These are phyloP conservation scores for Styela plicata DNA, from an alignment of 23 tunicate genomes.

Conservation along the genomic window DNA sequence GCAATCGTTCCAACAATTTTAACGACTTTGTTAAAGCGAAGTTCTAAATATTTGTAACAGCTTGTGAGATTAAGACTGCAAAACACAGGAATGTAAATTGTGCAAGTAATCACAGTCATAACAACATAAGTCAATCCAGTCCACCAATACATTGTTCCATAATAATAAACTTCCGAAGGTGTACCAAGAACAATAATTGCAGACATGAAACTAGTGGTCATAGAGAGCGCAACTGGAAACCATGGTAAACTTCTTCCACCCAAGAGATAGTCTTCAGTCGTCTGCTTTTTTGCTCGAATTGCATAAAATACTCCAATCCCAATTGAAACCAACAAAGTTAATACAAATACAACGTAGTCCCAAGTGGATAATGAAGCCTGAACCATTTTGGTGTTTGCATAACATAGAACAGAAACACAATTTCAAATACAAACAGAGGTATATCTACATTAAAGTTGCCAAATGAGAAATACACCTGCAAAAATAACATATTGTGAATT, in stretches of 20 bases:
- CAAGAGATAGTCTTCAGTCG: conserved; percentile 32
- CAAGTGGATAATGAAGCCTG: conserved; percentile 1
- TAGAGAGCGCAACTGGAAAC: conserved; percentile 33
- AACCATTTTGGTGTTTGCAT: neutral
- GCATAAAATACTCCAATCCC: conserved; percentile 30
- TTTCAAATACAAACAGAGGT: too few relatives aligned
- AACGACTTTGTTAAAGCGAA: conserved; percentile 27
- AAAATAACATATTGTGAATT: too few relatives aligned
- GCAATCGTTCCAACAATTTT: neutral
- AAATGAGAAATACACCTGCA: too few relatives aligned
- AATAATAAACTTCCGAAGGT: conserved; percentile 35
- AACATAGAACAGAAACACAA: too few relatives aligned
- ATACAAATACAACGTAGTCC: conserved; percentile 38
- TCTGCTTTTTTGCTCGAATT: conserved; percentile 1
- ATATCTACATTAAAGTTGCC: too few relatives aligned
- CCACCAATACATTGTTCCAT: conserved; percentile 41
- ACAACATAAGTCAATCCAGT: conserved; percentile 19
- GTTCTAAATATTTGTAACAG: conserved; percentile 22
- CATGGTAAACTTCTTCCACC: conserved; percentile 30
- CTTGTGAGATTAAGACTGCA: conserved; percentile 18
- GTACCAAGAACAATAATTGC: conserved; percentile 39
- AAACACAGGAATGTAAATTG: conserved; percentile 25
- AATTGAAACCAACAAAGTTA: conserved; percentile 16
- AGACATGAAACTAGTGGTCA: conserved; percentile 32
- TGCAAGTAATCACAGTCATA: conserved; percentile 4